A percentile compares a stretch with the other conserved stretches of the same genome.
phyloP scores from a whole-genome alignment of 2,113 vertebrate species.

The Conger conger region DNA sequence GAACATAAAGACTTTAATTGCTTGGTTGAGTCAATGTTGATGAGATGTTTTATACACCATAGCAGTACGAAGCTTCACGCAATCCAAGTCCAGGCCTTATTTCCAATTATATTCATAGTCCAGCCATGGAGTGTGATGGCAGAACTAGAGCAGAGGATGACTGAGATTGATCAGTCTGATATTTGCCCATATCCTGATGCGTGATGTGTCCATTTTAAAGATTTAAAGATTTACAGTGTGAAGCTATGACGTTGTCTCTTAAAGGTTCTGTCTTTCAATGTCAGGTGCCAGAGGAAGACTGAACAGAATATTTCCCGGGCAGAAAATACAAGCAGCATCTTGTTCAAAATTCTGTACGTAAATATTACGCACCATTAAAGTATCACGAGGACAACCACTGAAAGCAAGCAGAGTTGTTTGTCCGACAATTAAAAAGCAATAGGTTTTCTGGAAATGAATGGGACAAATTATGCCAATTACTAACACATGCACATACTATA shows the following conservation, averaged over 20 bases:
- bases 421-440: conserved; percentile 59
- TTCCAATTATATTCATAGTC: background rate
- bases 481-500: conserved; percentile 59
- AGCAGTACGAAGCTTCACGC: background rate
- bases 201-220: background rate
- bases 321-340: background rate
- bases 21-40: background rate
- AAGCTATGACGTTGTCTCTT: background rate
- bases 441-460: conserved; percentile 55
- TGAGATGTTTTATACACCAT: background rate
- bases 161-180: background rate
- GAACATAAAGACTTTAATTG: background rate
- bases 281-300: background rate
- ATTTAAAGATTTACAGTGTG: background rate
- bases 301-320: background rate
- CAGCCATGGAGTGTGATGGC: background rate
- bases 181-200: background rate
- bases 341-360: no score
- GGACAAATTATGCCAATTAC: conserved; percentile 71
- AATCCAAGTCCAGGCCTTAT: background rate
- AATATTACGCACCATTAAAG: conserved; percentile 5
- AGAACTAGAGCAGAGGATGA: background rate
- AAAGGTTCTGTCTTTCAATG: background rate
- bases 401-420: conserved; percentile 47
- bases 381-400: background rate